phyloP scores from a whole-genome alignment of 2,888 invertebrate genomes.

The Pterostichus madidus region DNA sequence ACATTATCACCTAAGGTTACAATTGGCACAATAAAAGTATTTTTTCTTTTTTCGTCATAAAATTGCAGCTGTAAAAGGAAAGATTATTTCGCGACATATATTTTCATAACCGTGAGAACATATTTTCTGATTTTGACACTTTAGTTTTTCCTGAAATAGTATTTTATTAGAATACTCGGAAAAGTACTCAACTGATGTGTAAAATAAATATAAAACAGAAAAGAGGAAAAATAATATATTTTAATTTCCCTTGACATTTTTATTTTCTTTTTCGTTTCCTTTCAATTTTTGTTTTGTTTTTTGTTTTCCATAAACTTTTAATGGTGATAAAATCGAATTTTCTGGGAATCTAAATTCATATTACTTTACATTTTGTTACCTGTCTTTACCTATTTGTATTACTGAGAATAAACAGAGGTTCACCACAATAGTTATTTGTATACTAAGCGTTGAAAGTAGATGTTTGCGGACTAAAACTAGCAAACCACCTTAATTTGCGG shows the following conservation, averaged over 20 bases:
- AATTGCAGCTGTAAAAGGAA: neutral
- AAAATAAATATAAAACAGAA: constrained; percentile 11
- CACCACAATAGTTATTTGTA: too few species aligned
- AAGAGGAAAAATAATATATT: constrained; percentile 2
- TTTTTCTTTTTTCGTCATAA: neutral
- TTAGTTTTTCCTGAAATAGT: constrained; percentile 11
- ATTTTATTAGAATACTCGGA: constrained; percentile 24
- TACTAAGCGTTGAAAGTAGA: too few species aligned
- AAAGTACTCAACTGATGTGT: constrained; percentile 11
- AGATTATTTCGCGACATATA: neutral
- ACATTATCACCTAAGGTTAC: neutral
- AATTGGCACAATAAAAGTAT: constrained; percentile 5
- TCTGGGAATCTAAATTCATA: too few species aligned
- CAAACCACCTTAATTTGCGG: too few species aligned
- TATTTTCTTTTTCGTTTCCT: neutral
- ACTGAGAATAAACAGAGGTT: too few species aligned
- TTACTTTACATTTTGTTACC: too few species aligned
- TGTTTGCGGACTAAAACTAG: too few species aligned
- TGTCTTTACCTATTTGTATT: too few species aligned
- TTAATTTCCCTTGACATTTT: constrained; percentile 18
- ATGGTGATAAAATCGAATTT: neutral
- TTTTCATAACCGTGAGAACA: constrained; percentile 1
- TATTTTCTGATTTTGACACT: constrained; percentile 11
- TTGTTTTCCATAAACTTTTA: neutral
- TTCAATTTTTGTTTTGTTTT: too few species aligned